These are phyloP conservation scores for Chionodraco myersi DNA, from an alignment of 2,113 vertebrate genomes.

Conservation along the genomic window DNA sequence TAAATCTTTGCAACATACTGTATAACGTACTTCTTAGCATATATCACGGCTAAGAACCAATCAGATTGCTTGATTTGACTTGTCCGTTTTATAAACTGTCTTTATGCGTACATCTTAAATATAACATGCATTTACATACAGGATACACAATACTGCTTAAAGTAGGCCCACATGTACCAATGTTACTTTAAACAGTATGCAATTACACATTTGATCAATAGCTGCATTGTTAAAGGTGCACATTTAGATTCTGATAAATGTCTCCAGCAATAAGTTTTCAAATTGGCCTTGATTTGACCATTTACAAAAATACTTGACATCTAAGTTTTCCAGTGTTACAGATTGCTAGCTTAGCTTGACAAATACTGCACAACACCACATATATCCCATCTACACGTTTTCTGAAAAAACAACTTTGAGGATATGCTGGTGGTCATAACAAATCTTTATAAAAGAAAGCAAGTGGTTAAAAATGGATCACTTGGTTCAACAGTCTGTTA, in stretches of 20 bases:
- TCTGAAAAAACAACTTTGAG: constrained; percentile 24
- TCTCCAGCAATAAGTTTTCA: background rate
- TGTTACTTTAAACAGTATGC: background rate
- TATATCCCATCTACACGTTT: background rate
- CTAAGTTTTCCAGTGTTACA: background rate
- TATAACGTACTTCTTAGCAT: background rate
- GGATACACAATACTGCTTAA: constrained; percentile 7
- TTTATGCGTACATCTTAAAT: constrained; percentile 27
- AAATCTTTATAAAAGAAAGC: constrained; percentile 15
- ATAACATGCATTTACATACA: constrained; percentile 27
- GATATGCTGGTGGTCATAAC: constrained; percentile 10
- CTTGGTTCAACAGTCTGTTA: constrained; percentile 3
- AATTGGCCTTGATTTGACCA: constrained; percentile 1
- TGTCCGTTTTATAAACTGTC: background rate
- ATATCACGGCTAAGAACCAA: background rate
- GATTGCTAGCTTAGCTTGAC: constrained; percentile 3
- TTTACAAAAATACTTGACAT: constrained; percentile 9
- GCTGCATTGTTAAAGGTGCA: constrained; percentile 58
- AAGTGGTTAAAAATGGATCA: constrained; percentile 22
- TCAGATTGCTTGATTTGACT: too few relatives aligned
- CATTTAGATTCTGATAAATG: constrained; percentile 21
- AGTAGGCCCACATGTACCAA: background rate
- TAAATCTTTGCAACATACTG: constrained; percentile 3
- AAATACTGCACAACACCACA: background rate
- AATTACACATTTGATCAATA: constrained; percentile 31